Evolutionary conservation across 92 coral and sea anemone species (phyloP), one percentile per base, ranked within the genome.

Genomic region (Blastomussa wellsi): DNA sequence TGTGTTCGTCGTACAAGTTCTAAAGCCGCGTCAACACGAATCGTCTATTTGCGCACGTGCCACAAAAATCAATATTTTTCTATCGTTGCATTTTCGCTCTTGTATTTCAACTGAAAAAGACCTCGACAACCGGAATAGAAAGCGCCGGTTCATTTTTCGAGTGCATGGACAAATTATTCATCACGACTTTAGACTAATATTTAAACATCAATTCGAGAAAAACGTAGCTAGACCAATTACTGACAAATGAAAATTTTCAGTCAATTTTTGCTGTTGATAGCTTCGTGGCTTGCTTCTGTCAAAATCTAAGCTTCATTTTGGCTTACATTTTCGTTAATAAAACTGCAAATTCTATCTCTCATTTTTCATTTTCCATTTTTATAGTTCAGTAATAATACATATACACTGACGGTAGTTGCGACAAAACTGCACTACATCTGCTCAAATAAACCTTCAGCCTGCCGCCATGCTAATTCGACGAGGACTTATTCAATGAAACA

Each of bases 121-220:
- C 35, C 35, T 79, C 16, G 55, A 37, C 68, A 62, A 37, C 39
- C 22, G 72, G 64, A 79, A n/a, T 37, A 62, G 49, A 76, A 65
- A 66, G 42, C 65, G 72, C 32, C 66, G 84, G 83, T 64, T 79
- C 41, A 62, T 79, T 78, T 78, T 44, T 44, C 82, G 76, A 51
- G 70, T 36, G 37, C 69, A 37, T 22, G 31, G 53, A 82, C 72
- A 24, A 82, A 82, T 82, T 82, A 82, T 70, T 82, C 26, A 82
- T 69, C 48, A 51, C 42, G 44, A 52, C 72, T 82, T 49, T 24
- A 82, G 77, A 37, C 86, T 71, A 37, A 81, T 81, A 81, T 69
- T 79, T 52, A 35, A 67, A 48, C 77, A 51, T 82, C 68, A 82
- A 15, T 37, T 82, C 78, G 51, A 47, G 51, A 52, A 70, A 82